Evolutionary conservation across 2,797 vertebrate species (phyloP).

Genomic region (Chelon auratus): DNA sequence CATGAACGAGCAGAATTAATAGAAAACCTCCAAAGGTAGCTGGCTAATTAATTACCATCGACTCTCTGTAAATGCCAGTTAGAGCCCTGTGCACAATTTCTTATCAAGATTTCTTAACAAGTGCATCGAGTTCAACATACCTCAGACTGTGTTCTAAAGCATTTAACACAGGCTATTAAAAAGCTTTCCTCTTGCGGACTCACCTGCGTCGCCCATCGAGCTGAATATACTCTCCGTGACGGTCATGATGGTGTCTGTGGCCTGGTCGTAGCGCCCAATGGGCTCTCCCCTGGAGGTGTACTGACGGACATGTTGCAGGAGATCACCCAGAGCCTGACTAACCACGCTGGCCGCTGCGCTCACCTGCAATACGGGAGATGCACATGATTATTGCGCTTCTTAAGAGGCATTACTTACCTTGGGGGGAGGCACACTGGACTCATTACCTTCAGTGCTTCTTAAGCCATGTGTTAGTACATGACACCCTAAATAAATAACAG

Average conservation of each 20-base stretch:
- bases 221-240: conserved; percentile 99
- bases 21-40: not conserved
- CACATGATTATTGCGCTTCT: conserved; percentile 8
- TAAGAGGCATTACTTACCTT: conserved; percentile 16
- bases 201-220: conserved; percentile 98
- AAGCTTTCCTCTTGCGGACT: conserved; percentile 56
- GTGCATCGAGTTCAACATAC: not conserved
- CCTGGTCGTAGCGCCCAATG: conserved; percentile 98
- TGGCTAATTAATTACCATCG: conserved; percentile 2
- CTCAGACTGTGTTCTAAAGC: not conserved
- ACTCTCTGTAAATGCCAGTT: conserved; percentile 4
- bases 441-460: conserved; percentile 43
- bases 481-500: not conserved
- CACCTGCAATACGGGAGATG: conserved; percentile 62
- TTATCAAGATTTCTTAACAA: not conserved
- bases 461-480: conserved; percentile 16
- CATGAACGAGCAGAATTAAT: no score
- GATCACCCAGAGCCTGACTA: conserved; percentile 93
- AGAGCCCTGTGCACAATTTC: not conserved
- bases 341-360: conserved; percentile 91
- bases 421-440: not conserved
- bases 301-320: conserved; percentile 95
- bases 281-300: conserved; percentile 95
- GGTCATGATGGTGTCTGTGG: conserved; percentile 98
- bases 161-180: fast-evolving